These are phyloP conservation scores for Actenoides lindsayi DNA, from an alignment of 2,113 vertebrate species.

Conservation along the genomic window DNA sequence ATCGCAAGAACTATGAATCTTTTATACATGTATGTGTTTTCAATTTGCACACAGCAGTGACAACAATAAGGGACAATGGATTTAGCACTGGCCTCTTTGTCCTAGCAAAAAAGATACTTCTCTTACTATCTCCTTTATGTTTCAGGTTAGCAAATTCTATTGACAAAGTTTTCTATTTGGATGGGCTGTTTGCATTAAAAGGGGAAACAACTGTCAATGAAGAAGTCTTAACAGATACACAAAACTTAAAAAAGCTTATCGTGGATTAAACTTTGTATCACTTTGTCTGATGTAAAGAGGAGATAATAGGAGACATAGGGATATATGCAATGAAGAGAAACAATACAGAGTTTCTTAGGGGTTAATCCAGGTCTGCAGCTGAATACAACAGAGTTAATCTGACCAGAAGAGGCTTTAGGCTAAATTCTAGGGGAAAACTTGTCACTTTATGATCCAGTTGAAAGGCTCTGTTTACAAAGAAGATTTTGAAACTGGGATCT, in stretches of 20 bases:
- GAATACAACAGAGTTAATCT: slow-evolving; percentile 78
- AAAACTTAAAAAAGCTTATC: slow-evolving; percentile 62
- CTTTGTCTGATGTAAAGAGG: slow-evolving; percentile 71
- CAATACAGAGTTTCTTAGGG: slow-evolving; percentile 69
- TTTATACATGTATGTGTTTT: neutral
- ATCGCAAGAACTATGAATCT: neutral
- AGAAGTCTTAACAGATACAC: slow-evolving; percentile 49
- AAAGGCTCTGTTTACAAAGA: slow-evolving; percentile 76
- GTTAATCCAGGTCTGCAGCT: slow-evolving; percentile 76
- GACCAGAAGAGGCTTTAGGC: slow-evolving; percentile 59
- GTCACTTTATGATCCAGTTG: slow-evolving; percentile 77
- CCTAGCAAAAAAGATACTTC: neutral
- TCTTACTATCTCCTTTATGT: neutral
- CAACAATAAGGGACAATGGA: neutral
- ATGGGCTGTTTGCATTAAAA: slow-evolving; percentile 73
- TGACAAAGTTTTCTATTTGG: slow-evolving; percentile 70
- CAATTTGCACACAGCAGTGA: neutral
- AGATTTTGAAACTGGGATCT: slow-evolving; percentile 74
- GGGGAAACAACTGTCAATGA: slow-evolving; percentile 66
- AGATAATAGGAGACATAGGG: slow-evolving; percentile 76
- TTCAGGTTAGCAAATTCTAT: slow-evolving; percentile 56
- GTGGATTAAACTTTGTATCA: slow-evolving; percentile 68
- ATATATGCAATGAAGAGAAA: slow-evolving; percentile 77
- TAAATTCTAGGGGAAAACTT: slow-evolving; percentile 72
- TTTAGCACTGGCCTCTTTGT: slow-evolving; percentile 29